Conservation (phyloP, 2,113 vertebrate genomes). For the Hippocampus comes region DNA sequence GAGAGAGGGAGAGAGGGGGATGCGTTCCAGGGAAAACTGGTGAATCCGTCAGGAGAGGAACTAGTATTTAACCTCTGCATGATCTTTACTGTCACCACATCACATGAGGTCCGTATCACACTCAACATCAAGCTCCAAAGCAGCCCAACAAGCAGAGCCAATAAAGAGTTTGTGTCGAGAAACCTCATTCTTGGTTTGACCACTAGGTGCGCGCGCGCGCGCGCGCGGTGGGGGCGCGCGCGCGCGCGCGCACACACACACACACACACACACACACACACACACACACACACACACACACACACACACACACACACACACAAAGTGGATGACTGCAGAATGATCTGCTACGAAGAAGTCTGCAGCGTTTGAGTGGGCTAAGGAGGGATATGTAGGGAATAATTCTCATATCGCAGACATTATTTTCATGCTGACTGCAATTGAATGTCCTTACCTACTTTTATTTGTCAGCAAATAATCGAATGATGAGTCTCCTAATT, state of each 20-base stretch:
- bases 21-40: too few species aligned
- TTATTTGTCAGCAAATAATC: background rate
- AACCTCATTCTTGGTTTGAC: background rate
- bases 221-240: too few species aligned
- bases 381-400: background rate
- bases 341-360: background rate
- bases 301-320: background rate
- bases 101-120: slow-evolving; percentile 8
- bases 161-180: slow-evolving; percentile 5
- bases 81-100: slow-evolving; percentile 33
- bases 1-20: slow-evolving; percentile 2
- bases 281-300: too few species aligned
- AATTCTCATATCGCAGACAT: background rate
- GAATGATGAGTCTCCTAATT: too few species aligned
- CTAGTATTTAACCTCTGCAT: slow-evolving; percentile 52
- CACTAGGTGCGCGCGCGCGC: too few species aligned
- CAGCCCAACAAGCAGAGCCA: slow-evolving; percentile 18
- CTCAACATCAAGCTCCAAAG: slow-evolving; percentile 7
- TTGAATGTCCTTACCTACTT: background rate
- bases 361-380: background rate
- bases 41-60: too few species aligned
- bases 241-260: too few species aligned
- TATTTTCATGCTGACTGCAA: background rate
- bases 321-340: background rate
- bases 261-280: too few species aligned